phyloP scores from a whole-genome alignment of 2,113 vertebrate species.

The Austrofundulus limnaeus region DNA sequence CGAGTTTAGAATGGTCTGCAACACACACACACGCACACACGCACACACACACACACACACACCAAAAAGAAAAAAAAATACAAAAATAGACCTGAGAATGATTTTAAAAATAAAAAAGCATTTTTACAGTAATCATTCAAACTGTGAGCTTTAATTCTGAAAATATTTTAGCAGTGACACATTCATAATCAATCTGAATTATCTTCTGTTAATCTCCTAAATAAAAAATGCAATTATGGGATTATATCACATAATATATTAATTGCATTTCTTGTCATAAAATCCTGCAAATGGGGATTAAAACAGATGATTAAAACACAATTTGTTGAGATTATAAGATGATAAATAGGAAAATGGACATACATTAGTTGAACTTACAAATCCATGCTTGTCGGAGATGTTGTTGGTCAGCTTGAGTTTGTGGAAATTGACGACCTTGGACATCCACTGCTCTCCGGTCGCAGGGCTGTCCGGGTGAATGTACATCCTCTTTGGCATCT shows the following conservation, averaged over 20 bases:
- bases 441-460: constrained; percentile 99
- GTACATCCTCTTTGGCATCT: constrained; percentile 99
- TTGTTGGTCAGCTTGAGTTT: constrained; percentile 99
- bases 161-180: too few species aligned
- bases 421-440: constrained; percentile 99
- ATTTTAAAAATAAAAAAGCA: too few species aligned
- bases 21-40: constrained; percentile 42
- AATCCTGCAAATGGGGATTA: too few species aligned
- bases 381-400: constrained; percentile 99
- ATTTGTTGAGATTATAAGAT: constrained; percentile 33
- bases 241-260: too few species aligned
- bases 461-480: constrained; percentile 99
- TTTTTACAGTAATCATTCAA: too few species aligned
- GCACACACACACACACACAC: constrained; percentile 40
- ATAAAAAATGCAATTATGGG: too few species aligned
- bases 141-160: too few species aligned
- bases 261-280: too few species aligned
- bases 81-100: not conserved
- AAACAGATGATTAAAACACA: too few species aligned
- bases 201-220: too few species aligned
- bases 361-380: constrained; percentile 89
- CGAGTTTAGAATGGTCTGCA: constrained; percentile 95
- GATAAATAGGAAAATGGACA: constrained; percentile 71
- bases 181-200: too few species aligned
- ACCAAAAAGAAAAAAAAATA: constrained; percentile 19